Base-by-base conservation (phyloP, 2,888 invertebrate genomes). In the Pyrgus malvae region DNA sequence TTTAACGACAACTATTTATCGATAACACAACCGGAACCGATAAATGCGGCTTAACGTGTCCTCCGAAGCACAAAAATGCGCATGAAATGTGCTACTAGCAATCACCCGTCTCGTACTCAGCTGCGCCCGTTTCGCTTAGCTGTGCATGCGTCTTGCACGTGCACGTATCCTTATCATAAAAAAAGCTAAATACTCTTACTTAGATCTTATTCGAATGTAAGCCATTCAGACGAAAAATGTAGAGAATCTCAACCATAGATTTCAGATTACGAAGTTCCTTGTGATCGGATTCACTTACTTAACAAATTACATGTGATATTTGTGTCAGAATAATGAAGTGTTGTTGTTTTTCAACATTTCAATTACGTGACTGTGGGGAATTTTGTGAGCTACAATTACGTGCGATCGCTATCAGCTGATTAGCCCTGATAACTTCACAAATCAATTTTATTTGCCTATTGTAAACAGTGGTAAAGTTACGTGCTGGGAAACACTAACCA, bases 351-450 rank as follows among this genome's bases (percentile, higher is more conserved):
- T 44, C 44, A 44, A 44, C 40, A 21, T 21, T 31, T 11, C 40
- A 41, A 31, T 44, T 25, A 33, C 25, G 42, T 38, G 46, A 48
- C 31, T n/a, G 16, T 21, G 11, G 16, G 12, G 35, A 51, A 44
- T 51, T 51, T 16, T 42, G 23, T 12, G 35, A 14, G 12, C 25
- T 16, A 3, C 41, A 49, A 51, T 51, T 33, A 51, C 19, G 51
- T n/a, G 17, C 35, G 42, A 51, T 51, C 37, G 37, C 51, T 27
- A 35, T 51, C 44, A 50, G 50, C 42, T 51, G 51, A 51, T 51
- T 51, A 51, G 25, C 16, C 17, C 33, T 12, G 50, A 35, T 42
- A 44, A 35, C 25, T 42, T 41, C 14, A 21, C 16, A 51, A 41
- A 37, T 44, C n/a, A 41, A 41, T 42, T 38, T 48, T 48, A 46